Conservation (phyloP, 2,888 invertebrate species). For the Eurois occulta region DNA sequence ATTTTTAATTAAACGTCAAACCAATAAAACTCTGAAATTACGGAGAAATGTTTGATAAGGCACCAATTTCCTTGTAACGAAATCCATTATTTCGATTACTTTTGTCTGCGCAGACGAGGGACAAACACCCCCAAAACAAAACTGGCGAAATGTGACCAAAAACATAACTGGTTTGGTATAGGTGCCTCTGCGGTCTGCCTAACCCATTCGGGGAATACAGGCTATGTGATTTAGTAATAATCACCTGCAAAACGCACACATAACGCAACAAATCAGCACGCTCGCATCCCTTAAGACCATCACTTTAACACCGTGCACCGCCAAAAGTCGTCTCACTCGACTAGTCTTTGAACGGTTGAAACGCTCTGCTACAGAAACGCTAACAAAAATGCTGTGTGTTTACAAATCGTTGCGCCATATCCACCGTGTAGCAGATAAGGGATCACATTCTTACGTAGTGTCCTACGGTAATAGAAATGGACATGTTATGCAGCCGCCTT, state of each 20-base stretch:
- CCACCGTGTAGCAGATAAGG: constrained; percentile 33
- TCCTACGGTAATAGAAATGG: constrained; percentile 6
- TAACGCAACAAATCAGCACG: neutral
- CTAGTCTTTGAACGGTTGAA: neutral
- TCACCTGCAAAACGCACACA: neutral
- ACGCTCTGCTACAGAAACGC: constrained; percentile 5
- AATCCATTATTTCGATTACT: constrained; percentile 8
- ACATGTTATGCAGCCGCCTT: constrained; percentile 25
- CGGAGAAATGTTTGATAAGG: constrained; percentile 5
- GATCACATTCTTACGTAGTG: constrained; percentile 35
- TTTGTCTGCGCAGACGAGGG: neutral
- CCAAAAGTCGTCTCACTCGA: neutral
- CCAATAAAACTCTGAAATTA: constrained; percentile 12
- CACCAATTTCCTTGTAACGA: constrained; percentile 1
- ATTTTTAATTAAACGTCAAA: constrained; percentile 41
- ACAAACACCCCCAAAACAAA: neutral
- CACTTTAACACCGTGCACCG: neutral
- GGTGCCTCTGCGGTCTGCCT: neutral
- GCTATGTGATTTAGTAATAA: neutral
- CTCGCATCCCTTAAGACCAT: neutral
- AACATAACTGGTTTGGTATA: neutral
- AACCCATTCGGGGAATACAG: neutral
- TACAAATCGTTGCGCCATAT: constrained; percentile 40
- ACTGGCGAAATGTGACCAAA: neutral
- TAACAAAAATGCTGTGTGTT: constrained; percentile 28